Conservation (phyloP, 2,113 vertebrate species). For the Xiphorhynchus elegans region DNA sequence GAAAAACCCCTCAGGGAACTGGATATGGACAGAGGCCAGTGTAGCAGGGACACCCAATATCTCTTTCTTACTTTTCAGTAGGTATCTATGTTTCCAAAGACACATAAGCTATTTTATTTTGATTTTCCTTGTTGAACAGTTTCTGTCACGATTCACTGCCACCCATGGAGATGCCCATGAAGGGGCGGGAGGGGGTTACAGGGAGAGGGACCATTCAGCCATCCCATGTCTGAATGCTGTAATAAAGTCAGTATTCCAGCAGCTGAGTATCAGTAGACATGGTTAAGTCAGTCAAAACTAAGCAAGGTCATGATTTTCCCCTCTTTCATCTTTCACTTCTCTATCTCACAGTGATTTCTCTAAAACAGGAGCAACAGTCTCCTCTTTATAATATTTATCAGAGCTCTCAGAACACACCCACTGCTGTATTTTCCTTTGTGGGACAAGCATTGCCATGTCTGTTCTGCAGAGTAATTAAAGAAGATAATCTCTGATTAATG, state of each 20-base stretch:
- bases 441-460: not conserved
- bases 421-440: not conserved
- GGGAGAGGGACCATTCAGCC: not conserved
- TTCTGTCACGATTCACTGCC: not conserved
- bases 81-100: not conserved
- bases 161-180: not conserved
- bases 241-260: not conserved
- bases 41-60: not conserved
- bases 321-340: not conserved
- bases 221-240: not conserved
- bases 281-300: not conserved
- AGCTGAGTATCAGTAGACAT: not conserved
- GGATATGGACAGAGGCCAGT: not conserved
- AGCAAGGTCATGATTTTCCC: not conserved
- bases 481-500: not conserved
- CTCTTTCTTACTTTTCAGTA: conserved; percentile 1
- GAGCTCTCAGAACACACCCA: not conserved
- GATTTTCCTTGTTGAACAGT: not conserved
- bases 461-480: not conserved
- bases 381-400: not conserved
- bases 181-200: rapidly evolving
- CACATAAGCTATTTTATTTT: not conserved
- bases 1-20: conserved; percentile 26
- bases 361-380: not conserved
- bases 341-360: not conserved